phyloP scores from a whole-genome alignment of 2,113 vertebrate genomes.

The Argyrosomus japonicus region DNA sequence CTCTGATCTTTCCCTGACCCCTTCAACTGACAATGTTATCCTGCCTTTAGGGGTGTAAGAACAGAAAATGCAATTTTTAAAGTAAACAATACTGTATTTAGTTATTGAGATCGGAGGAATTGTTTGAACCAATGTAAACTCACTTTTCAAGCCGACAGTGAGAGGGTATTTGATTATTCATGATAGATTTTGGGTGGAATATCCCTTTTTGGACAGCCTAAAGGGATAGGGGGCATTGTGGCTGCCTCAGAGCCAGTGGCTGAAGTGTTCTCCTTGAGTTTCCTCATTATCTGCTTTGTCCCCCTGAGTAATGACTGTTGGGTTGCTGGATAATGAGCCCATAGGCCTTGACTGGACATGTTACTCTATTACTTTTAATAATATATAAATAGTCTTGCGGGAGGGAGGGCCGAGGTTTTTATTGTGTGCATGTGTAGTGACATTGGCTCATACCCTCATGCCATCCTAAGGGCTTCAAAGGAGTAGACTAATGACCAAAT shows the following conservation, averaged over 20 bases:
- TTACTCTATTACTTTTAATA: conserved; percentile 77
- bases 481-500: conserved; percentile 27
- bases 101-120: not conserved
- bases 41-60: not conserved
- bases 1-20: too few relatives aligned
- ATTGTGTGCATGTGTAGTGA: not conserved
- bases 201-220: not conserved
- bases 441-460: not conserved
- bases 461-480: conserved; percentile 1
- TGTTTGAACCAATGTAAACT: not conserved
- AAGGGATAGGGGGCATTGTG: not conserved
- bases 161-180: not conserved
- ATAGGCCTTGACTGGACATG: conserved; percentile 68
- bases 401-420: conserved; percentile 25
- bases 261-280: conserved; percentile 59
- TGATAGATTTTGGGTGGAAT: not conserved
- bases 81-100: not conserved
- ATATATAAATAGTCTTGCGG: conserved; percentile 56
- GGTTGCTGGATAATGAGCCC: conserved; percentile 76
- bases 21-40: not conserved
- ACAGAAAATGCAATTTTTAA: not conserved
- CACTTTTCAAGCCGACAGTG: not conserved
- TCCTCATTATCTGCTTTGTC: conserved; percentile 75
- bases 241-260: not conserved
- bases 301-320: conserved; percentile 73